Conservation (phyloP, 2,888 invertebrate genomes). For the Smittia sp. region DNA sequence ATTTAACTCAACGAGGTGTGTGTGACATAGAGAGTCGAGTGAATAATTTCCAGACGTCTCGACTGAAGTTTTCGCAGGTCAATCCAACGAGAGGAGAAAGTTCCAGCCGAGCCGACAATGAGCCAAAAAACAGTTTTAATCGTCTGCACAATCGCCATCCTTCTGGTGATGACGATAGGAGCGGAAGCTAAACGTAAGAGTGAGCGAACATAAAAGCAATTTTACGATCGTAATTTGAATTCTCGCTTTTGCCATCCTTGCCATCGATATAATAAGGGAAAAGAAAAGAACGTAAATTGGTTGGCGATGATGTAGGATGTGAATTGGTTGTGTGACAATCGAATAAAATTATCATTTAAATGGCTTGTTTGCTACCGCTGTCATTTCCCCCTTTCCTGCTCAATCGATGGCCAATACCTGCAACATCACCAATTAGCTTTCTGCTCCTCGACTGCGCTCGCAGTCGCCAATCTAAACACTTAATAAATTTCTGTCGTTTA, state of each 20-base stretch:
- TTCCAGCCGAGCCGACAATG: slow-evolving; percentile 10
- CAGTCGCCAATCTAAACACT: too few relatives aligned
- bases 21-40: neutral
- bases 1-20: neutral
- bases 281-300: slow-evolving; percentile 15
- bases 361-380: slow-evolving; percentile 10
- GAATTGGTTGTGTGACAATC: neutral
- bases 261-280: neutral
- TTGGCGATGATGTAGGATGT: slow-evolving; percentile 10
- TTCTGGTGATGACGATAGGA: neutral
- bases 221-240: slow-evolving; percentile 10
- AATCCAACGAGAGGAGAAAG: neutral
- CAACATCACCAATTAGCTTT: neutral
- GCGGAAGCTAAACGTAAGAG: slow-evolving; percentile 26
- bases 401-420: neutral
- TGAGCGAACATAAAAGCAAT: neutral
- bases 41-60: neutral
- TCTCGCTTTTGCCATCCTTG: neutral
- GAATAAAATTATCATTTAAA: slow-evolving; percentile 26
- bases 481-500: neutral
- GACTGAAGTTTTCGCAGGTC: neutral
- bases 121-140: slow-evolving; percentile 32
- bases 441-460: neutral
- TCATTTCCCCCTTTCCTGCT: neutral
- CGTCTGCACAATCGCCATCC: slow-evolving; percentile 22